These are phyloP conservation scores for Sarotherodon lohbergeri DNA, from an alignment of 2,113 vertebrate species.

Conservation along the genomic window DNA sequence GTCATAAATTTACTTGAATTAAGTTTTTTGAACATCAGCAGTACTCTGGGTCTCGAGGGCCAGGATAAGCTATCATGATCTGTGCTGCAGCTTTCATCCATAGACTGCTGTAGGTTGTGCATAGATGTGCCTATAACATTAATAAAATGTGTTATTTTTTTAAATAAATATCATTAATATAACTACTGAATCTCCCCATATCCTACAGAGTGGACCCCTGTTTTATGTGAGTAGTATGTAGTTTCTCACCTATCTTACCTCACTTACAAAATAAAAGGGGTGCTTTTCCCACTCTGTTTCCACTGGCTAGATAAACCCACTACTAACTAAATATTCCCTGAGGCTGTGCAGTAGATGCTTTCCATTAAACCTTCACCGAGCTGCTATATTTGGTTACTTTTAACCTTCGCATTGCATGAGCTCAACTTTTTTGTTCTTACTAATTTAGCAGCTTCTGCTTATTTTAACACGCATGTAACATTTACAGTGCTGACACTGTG, in stretches of 20 bases:
- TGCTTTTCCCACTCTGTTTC: conserved; percentile 23
- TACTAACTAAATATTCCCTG: background rate
- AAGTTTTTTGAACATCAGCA: background rate
- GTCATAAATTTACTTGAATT: background rate
- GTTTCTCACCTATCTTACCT: conserved; percentile 51
- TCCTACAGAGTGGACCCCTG: conserved; percentile 78
- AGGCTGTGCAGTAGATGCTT: background rate
- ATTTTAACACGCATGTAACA: conserved; percentile 50
- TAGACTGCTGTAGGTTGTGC: background rate
- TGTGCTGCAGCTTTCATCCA: background rate
- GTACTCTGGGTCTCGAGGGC: background rate
- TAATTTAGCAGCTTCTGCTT: background rate
- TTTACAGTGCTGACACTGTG: background rate
- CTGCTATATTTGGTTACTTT: conserved; percentile 33
- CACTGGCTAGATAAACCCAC: background rate
- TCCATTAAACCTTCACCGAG: background rate
- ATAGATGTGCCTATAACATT: conserved; percentile 46
- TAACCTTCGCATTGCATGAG: conserved; percentile 63
- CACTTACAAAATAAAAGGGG: conserved; percentile 20
- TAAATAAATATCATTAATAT: background rate
- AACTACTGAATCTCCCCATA: conserved; percentile 65
- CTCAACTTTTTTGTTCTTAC: background rate
- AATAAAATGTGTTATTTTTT: conserved; percentile 56
- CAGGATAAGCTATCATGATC: background rate
- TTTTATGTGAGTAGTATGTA: conserved; percentile 83